These are phyloP conservation scores for Benitochromis conjunctus DNA, from an alignment of 2,113 vertebrate genomes.

Conservation along the genomic window DNA sequence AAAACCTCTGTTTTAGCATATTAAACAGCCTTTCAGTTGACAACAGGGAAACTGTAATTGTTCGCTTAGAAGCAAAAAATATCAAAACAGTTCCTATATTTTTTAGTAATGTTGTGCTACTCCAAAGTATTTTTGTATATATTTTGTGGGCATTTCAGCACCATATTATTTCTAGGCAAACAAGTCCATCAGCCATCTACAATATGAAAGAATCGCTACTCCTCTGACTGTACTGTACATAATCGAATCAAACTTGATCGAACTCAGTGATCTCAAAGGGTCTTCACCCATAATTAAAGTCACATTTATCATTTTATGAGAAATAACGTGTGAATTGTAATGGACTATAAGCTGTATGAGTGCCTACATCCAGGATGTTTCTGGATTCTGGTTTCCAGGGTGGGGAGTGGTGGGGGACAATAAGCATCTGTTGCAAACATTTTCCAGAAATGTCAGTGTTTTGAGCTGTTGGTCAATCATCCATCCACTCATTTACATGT, in stretches of 20 bases:
- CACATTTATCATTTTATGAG: neutral
- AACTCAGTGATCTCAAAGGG: too few species aligned
- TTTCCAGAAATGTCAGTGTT: neutral
- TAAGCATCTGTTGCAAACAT: neutral
- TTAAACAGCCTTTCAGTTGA: neutral
- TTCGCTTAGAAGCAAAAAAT: neutral
- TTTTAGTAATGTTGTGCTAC: neutral
- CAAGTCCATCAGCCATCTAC: neutral
- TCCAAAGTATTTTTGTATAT: neutral
- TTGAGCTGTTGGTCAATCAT: slow-evolving; percentile 6
- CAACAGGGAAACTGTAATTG: neutral
- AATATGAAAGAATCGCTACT: neutral
- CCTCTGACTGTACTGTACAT: too few species aligned
- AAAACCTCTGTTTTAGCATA: neutral
- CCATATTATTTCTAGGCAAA: neutral
- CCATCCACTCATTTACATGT: neutral
- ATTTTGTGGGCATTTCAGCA: neutral
- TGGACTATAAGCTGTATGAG: neutral
- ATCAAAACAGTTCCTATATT: neutral
- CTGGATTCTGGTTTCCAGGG: neutral
- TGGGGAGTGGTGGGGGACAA: neutral
- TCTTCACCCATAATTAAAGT: too few species aligned
- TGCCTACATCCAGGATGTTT: neutral
- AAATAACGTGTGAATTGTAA: neutral
- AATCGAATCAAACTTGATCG: too few species aligned